Base-by-base conservation (phyloP, 2,797 vertebrate genomes). In the Choloepus didactylus region DNA sequence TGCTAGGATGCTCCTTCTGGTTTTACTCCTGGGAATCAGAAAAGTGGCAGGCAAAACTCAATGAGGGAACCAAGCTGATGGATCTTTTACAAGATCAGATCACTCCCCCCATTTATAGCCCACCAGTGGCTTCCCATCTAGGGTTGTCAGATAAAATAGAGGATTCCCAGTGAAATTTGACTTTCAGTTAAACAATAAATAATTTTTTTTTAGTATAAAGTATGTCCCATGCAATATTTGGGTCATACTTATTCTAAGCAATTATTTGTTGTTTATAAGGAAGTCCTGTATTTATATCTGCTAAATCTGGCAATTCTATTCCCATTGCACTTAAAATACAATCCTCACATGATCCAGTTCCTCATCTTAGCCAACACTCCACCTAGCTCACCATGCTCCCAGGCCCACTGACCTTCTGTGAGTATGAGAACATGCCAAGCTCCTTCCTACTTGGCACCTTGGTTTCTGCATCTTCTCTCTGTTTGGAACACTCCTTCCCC, bases 251-350 rank as follows among this genome's bases (percentile, higher is more conserved):
- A n/a, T 2, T 31, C 1, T 35, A 69, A 10, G 3, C 49, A 95
- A 94, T 18, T 62, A 56, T 44, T 29, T 87, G 4, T 59, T 91
- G 5, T 70, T 79, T 41, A 89, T 76, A n/a, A 84, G 31, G 41
- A 59, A 95, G 31, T 82, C 2, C 44, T 87, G 23, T 31, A 21
- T 49, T 89, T 96, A 60, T 15, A 21, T 89, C 46, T 79, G 73
- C n/a, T 76, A 60, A 76, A 83, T 67, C 18, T 80, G 35, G 64
- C 21, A 81, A 18, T 1, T n/a, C 41, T 44, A 44, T 44, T 25
- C 23, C 10, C 38, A 64, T 23, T 82, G 15, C 3, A 51, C 23
- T 59, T 73, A 35, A 79, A 90, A 75, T 27, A 59, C 19, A 54
- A 2, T 69, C 16, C 3, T 59, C 21, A 0, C 15, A 7, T 2